A percentile compares a stretch with the other conserved stretches of the same genome.
Evolutionary conservation across 2,797 vertebrate genomes (phyloP).

Genomic region (Tenualosa ilisha): DNA sequence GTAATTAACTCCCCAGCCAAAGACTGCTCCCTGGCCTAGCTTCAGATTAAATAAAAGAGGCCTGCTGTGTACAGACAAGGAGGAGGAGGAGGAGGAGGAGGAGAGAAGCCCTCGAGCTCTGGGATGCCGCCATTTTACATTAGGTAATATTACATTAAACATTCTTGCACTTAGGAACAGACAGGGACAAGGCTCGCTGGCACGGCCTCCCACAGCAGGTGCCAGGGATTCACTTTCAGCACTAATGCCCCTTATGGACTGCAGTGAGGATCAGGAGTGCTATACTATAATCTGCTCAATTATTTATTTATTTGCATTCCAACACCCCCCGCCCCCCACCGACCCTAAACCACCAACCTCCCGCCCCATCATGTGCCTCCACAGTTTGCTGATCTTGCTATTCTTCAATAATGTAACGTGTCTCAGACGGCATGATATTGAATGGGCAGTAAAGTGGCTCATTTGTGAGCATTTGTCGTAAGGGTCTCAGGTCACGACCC

Average conservation of each 20-base stretch:
- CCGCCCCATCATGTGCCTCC: background rate
- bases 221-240: constrained; percentile 67
- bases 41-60: constrained; percentile 69
- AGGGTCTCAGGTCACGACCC: background rate
- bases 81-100: background rate
- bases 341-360: background rate
- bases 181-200: constrained; percentile 73
- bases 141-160: constrained; percentile 75
- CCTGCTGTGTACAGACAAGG: constrained; percentile 29
- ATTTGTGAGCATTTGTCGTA: background rate
- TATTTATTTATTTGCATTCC: constrained; percentile 59
- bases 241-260: constrained; percentile 53
- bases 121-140: constrained; percentile 71
- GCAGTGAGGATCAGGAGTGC: constrained; percentile 51
- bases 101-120: constrained; percentile 40
- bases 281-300: constrained; percentile 46
- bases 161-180: constrained; percentile 74
- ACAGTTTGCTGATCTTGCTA: background rate
- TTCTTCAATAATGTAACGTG: constrained; percentile 5
- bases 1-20: constrained; percentile 78
- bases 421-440: background rate
- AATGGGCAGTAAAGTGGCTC: constrained; percentile 12
- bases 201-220: constrained; percentile 59
- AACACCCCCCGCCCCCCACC: background rate
- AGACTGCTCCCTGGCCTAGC: constrained; percentile 73